Conservation (phyloP, 2,113 vertebrate genomes). For the Brachypteracias leptosomus region DNA sequence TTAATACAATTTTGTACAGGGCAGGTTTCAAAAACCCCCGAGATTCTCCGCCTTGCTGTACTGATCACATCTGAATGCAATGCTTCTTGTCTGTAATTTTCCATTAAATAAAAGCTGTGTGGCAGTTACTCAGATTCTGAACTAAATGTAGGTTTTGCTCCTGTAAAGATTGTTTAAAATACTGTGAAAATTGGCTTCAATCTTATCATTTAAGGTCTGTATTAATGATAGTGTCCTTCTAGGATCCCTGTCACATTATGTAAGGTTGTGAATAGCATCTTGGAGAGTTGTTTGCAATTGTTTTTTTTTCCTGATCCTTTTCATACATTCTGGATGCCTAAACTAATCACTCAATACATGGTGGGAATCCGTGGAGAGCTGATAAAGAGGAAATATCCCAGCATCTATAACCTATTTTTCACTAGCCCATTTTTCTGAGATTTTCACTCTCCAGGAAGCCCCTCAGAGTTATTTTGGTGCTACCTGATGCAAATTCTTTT, state of each 20-base stretch:
- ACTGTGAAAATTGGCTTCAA: not conserved
- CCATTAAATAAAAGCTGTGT: not conserved
- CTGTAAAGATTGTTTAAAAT: not conserved
- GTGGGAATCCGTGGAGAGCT: not conserved
- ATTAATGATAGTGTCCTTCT: not conserved
- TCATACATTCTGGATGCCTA: not conserved
- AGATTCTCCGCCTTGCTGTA: not conserved
- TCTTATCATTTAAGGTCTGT: not conserved
- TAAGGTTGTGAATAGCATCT: not conserved
- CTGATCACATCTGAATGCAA: not conserved
- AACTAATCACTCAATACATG: not conserved
- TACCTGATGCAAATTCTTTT: not conserved
- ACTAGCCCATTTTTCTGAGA: not conserved
- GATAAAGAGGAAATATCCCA: not conserved
- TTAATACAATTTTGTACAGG: conserved; percentile 2
- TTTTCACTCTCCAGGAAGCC: not conserved
- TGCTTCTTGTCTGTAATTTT: not conserved
- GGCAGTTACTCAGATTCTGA: not conserved
- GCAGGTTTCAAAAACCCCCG: not conserved
- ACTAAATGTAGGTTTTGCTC: not conserved
- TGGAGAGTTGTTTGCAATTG: not conserved
- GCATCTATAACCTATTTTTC: not conserved
- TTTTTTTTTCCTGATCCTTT: not conserved
- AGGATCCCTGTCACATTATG: not conserved
- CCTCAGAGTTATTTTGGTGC: not conserved